Percentiles rank a stretch among this genome's conserved stretches.
phyloP scores from a whole-genome alignment of 2,888 invertebrate genomes.

The Latrodectus hesperus region DNA sequence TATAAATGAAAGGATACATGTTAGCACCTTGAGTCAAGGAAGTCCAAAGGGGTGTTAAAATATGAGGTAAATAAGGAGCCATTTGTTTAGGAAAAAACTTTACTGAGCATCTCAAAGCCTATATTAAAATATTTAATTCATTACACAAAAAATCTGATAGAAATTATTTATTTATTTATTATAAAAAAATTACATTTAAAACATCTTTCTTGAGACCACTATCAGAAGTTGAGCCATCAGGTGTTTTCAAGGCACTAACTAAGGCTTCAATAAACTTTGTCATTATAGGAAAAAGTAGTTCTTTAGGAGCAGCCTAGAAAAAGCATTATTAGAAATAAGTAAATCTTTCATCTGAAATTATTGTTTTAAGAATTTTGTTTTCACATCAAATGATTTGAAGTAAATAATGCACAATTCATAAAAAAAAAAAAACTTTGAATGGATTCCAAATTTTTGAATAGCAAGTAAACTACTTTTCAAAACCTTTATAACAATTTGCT shows the following conservation, averaged over 20 bases:
- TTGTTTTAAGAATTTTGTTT: too few species aligned
- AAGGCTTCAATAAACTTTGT: constrained; percentile 80
- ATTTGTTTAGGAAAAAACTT: constrained; percentile 80
- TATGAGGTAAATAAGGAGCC: constrained; percentile 79
- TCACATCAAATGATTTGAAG: too few species aligned
- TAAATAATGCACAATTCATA: too few species aligned
- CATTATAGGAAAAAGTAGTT: constrained; percentile 81
- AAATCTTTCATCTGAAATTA: too few species aligned
- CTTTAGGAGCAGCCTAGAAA: constrained; percentile 77
- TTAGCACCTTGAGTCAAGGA: constrained; percentile 82
- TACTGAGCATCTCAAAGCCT: constrained; percentile 80
- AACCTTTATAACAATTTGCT: too few species aligned
- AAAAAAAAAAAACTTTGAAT: too few species aligned
- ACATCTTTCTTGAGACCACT: constrained; percentile 81
- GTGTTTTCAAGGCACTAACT: constrained; percentile 58
- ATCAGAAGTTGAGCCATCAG: constrained; percentile 75
- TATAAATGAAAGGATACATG: constrained; percentile 74
- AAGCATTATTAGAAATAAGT: not conserved
- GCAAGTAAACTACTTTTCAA: too few species aligned
- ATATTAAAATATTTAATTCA: constrained; percentile 5
- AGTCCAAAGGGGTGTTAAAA: constrained; percentile 82
- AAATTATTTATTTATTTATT: not conserved
- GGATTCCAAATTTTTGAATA: too few species aligned
- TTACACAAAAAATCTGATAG: not conserved
- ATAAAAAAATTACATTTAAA: constrained; percentile 75